A percentile compares a stretch with the other conserved stretches of the same genome.
Conservation (phyloP, 2,113 vertebrate species). For the Dissostichus mawsoni region DNA sequence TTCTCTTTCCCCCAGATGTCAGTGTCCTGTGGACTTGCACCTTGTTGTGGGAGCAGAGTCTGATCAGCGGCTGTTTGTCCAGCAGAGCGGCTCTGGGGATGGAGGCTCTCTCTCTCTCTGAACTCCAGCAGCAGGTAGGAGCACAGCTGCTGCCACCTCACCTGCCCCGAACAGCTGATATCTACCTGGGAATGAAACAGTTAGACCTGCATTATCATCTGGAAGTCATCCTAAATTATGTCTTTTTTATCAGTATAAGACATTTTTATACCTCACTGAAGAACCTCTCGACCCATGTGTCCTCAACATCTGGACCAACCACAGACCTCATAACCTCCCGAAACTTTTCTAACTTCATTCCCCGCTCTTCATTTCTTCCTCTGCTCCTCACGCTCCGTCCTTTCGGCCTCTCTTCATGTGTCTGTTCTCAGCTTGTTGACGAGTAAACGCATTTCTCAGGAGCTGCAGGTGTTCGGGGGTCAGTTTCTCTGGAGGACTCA, state of each 20-base stretch:
- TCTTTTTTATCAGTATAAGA: too few relatives aligned
- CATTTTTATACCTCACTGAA: constrained; percentile 66
- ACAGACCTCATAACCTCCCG: constrained; percentile 52
- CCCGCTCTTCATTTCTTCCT: constrained; percentile 22
- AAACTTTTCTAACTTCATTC: constrained; percentile 70
- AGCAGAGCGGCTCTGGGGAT: constrained; percentile 49
- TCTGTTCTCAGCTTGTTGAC: not conserved
- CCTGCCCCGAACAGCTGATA: constrained; percentile 48
- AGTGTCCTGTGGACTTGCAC: not conserved
- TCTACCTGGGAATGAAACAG: constrained; percentile 61
- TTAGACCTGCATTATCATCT: not conserved
- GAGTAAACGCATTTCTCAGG: constrained; percentile 65
- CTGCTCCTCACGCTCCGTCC: not conserved
- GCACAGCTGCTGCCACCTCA: constrained; percentile 71
- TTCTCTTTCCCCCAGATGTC: not conserved
- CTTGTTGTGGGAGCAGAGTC: constrained; percentile 73
- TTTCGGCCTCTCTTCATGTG: not conserved
- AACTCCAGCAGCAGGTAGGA: constrained; percentile 72
- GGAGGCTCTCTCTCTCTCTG: constrained; percentile 63
- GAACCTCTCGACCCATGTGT: constrained; percentile 62
- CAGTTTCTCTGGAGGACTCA: constrained; percentile 61
- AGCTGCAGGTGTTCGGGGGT: constrained; percentile 58
- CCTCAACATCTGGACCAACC: constrained; percentile 47
- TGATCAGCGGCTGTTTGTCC: constrained; percentile 58
- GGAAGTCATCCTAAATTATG: not conserved